Evolutionary conservation across 1,140 invertebrate species (phyloP).

Genomic region (Chionoecetes opilio): DNA sequence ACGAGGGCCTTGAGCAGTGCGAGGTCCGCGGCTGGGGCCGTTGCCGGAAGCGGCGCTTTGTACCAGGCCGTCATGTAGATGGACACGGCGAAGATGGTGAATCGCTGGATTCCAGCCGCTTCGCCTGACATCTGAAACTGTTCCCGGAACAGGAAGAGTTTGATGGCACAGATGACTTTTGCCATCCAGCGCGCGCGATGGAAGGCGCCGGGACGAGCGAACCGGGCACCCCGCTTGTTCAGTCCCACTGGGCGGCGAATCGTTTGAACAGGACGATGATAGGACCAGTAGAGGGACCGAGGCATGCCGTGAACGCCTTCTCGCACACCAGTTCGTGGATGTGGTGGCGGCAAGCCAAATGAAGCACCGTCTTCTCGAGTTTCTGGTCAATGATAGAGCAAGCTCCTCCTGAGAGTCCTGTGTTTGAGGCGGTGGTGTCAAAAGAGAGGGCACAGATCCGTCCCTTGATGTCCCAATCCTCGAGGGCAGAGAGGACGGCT

Average conservation of each 20-base stretch:
- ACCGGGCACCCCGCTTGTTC: neutral
- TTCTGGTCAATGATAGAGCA: neutral
- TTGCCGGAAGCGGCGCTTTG: neutral
- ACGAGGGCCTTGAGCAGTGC: neutral
- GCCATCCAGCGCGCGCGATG: neutral
- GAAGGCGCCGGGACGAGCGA: neutral
- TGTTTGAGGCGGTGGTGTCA: conserved; percentile 12
- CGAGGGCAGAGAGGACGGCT: neutral
- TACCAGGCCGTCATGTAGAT: neutral
- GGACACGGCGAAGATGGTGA: neutral
- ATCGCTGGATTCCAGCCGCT: neutral
- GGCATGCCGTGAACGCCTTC: no score
- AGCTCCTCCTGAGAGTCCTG: neutral
- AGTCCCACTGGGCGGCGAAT: neutral
- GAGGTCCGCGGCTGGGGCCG: neutral
- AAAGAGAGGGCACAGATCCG: neutral
- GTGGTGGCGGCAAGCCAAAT: neutral
- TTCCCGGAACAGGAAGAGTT: neutral
- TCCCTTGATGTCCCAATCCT: neutral
- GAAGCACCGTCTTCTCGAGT: neutral
- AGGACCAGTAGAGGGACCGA: neutral
- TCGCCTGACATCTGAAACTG: neutral
- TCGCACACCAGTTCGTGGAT: neutral
- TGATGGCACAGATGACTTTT: neutral
- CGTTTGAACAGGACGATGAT: neutral